phyloP scores from a whole-genome alignment of 1,140 invertebrate genomes.

The Drosophila parabipectinata region DNA sequence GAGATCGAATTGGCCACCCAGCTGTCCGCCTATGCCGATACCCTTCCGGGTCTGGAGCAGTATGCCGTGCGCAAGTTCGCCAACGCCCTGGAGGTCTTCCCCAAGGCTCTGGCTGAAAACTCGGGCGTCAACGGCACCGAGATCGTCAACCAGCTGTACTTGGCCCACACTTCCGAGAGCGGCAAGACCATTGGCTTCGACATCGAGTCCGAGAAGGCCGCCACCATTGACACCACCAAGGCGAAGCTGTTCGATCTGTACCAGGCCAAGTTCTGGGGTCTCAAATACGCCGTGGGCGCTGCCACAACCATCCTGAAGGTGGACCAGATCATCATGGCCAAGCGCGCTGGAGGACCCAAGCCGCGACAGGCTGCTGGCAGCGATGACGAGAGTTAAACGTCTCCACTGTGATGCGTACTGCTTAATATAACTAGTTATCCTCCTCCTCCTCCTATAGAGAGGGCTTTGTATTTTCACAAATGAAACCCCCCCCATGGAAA shows the following conservation, averaged over 20 bases:
- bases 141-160: slow-evolving; percentile 95
- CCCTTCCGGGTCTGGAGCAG: slow-evolving; percentile 96
- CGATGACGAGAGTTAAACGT: slow-evolving; percentile 81
- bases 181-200: slow-evolving; percentile 95
- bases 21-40: slow-evolving; percentile 94
- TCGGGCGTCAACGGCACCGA: slow-evolving; percentile 95
- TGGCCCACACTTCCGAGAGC: slow-evolving; percentile 92
- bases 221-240: slow-evolving; percentile 90
- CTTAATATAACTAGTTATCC: slow-evolving; percentile 53
- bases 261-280: slow-evolving; percentile 94
- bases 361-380: slow-evolving; percentile 84
- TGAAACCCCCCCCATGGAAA: slow-evolving; percentile 49
- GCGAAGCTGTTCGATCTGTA: slow-evolving; percentile 93
- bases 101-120: slow-evolving; percentile 97
- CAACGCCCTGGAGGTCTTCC: slow-evolving; percentile 94
- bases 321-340: slow-evolving; percentile 99
- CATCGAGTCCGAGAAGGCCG: slow-evolving; percentile 90
- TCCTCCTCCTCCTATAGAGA: slow-evolving; percentile 5
- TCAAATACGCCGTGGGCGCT: slow-evolving; percentile 97
- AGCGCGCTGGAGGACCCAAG: slow-evolving; percentile 97
- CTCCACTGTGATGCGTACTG: slow-evolving; percentile 13
- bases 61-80: slow-evolving; percentile 98
- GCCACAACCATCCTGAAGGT: slow-evolving; percentile 97
- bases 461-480: slow-evolving; percentile 64
- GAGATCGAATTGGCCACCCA: slow-evolving; percentile 97